Evolutionary conservation across 1,140 invertebrate species (phyloP).

Genomic region (Bombus sibiricus): DNA sequence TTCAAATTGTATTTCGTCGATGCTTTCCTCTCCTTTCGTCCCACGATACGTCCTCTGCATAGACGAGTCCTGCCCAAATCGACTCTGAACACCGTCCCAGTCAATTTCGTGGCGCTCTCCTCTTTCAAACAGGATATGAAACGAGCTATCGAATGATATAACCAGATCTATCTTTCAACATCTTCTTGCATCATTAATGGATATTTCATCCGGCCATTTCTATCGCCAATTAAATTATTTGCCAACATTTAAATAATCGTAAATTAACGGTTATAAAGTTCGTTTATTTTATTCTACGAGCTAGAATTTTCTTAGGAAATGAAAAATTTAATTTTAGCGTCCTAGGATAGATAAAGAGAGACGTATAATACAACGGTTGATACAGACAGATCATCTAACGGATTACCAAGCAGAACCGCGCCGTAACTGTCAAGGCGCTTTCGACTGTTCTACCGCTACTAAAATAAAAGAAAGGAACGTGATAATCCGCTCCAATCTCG

Average conservation of each 20-base stretch:
- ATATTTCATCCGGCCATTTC: background rate
- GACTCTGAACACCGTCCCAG: slow-evolving; percentile 18
- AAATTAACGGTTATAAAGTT: background rate
- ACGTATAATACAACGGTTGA: background rate
- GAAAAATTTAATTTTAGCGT: too few species aligned
- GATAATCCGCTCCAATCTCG: slow-evolving; percentile 50
- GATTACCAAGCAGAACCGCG: background rate
- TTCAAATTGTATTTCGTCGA: slow-evolving; percentile 79
- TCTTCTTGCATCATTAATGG: background rate
- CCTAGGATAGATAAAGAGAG: too few species aligned
- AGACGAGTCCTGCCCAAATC: slow-evolving; percentile 10
- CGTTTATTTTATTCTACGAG: too few species aligned
- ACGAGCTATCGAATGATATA: background rate
- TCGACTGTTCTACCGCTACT: background rate
- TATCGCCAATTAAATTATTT: background rate
- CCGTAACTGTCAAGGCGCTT: background rate
- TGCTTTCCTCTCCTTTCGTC: slow-evolving; percentile 40
- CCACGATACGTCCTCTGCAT: slow-evolving; percentile 34
- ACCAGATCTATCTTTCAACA: background rate
- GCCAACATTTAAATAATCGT: background rate
- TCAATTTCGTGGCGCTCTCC: slow-evolving; percentile 42
- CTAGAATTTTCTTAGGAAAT: too few species aligned
- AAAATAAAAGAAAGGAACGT: slow-evolving; percentile 19
- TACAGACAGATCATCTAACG: background rate
- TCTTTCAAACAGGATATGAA: background rate